A percentile compares a stretch with the other conserved stretches of the same genome.
phyloP scores from a whole-genome alignment of 2,113 vertebrate genomes.

The Panthera tigris region DNA sequence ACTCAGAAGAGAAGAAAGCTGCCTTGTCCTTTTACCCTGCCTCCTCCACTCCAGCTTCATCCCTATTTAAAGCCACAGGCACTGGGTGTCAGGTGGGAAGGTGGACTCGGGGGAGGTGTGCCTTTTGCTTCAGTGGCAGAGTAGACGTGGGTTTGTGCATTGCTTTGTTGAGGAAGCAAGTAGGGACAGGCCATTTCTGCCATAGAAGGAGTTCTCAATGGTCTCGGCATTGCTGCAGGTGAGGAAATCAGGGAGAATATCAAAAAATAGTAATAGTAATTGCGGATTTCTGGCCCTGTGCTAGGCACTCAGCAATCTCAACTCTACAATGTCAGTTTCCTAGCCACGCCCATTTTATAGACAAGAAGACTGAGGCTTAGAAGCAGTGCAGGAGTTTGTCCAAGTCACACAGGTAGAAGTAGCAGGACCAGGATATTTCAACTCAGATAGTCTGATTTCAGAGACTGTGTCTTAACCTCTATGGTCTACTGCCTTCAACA shows the following conservation, averaged over 20 bases:
- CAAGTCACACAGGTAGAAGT: neutral
- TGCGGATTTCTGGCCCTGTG: neutral
- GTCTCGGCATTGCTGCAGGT: neutral
- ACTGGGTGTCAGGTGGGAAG: neutral
- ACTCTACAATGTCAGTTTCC: neutral
- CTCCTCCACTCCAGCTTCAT: neutral
- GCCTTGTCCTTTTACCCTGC: neutral
- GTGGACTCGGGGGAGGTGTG: neutral
- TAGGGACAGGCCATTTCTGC: neutral
- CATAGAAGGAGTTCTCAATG: neutral
- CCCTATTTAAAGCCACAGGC: neutral
- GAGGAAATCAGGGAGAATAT: neutral
- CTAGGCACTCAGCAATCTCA: neutral
- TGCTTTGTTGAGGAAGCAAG: neutral
- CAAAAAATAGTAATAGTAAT: neutral
- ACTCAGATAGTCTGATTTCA: neutral
- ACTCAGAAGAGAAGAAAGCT: neutral
- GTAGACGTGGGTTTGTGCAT: neutral
- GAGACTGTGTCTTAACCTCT: neutral
- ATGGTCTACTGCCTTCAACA: too few species aligned
- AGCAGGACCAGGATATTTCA: neutral
- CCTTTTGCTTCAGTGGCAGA: neutral
- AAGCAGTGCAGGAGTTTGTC: neutral
- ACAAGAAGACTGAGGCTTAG: neutral
- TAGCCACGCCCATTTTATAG: neutral